These are phyloP conservation scores for Phoxinus phoxinus DNA, from an alignment of 2,113 vertebrate species.

Conservation along the genomic window DNA sequence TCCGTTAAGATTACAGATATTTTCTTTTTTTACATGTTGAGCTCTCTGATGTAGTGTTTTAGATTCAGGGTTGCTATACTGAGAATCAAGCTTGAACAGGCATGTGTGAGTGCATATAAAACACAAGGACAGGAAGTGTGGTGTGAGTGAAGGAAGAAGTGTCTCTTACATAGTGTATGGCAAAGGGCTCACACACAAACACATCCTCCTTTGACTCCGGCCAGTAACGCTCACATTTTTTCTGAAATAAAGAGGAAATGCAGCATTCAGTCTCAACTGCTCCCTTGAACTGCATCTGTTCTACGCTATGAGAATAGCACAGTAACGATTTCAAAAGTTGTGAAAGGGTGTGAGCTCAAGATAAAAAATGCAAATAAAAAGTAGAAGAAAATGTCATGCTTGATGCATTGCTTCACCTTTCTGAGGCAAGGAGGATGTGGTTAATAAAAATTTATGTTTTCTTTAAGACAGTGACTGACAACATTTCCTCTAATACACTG, in stretches of 20 bases:
- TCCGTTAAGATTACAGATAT: neutral
- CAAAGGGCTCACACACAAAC: constrained; percentile 82
- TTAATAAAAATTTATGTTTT: constrained; percentile 12
- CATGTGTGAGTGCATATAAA: neutral
- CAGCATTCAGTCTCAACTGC: neutral
- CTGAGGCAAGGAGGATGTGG: constrained; percentile 21
- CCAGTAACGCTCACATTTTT: constrained; percentile 97
- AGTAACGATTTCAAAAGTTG: neutral
- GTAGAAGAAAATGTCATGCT: constrained; percentile 7
- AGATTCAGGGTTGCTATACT: neutral
- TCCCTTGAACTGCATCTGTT: neutral
- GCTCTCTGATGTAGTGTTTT: neutral
- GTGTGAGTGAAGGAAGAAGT: constrained; percentile 24
- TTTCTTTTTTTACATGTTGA: too few relatives aligned
- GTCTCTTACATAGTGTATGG: constrained; percentile 87
- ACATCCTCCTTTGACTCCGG: constrained; percentile 68
- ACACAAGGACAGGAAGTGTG: constrained; percentile 49
- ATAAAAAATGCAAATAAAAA: neutral
- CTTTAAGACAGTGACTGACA: neutral
- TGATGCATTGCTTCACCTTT: constrained; percentile 6
- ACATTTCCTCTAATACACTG: constrained; percentile 3
- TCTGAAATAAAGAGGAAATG: constrained; percentile 75
- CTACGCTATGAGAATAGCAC: neutral
- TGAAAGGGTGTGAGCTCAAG: constrained; percentile 1
- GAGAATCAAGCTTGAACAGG: neutral